phyloP scores from a whole-genome alignment of 2,113 vertebrate species.

The Todiramphus saurophagus region DNA sequence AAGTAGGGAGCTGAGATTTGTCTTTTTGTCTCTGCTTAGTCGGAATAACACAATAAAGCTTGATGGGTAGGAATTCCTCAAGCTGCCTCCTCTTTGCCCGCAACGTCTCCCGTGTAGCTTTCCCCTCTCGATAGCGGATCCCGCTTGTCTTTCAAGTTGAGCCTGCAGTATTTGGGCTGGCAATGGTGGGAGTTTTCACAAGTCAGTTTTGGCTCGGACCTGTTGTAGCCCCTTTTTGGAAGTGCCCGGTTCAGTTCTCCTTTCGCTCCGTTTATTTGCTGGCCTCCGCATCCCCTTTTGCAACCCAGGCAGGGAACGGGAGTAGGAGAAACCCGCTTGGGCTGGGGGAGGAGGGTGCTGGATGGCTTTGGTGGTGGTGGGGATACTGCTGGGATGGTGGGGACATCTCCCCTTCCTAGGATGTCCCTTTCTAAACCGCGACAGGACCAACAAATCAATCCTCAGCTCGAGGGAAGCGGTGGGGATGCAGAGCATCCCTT shows the following conservation, averaged over 20 bases:
- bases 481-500: not conserved
- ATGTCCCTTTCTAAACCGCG: not conserved
- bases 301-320: not conserved
- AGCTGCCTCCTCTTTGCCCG: conserved; percentile 52
- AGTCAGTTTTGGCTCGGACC: not conserved
- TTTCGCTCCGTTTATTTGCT: not conserved
- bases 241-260: not conserved
- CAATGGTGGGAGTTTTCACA: not conserved
- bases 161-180: not conserved
- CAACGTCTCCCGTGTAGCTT: not conserved
- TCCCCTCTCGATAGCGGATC: not conserved
- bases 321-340: not conserved
- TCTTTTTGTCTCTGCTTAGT: conserved; percentile 86
- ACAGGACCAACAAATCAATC: not conserved
- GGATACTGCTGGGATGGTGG: not conserved
- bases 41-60: conserved; percentile 80
- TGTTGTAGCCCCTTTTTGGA: not conserved
- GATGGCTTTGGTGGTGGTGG: not conserved
- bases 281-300: not conserved
- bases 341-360: not conserved
- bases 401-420: fast-evolving
- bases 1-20: conserved; percentile 82
- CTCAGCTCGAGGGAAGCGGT: not conserved
- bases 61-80: conserved; percentile 77
- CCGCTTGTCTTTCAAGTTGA: not conserved